Evolutionary conservation across 2,113 vertebrate species (phyloP), one percentile per base, ranked within the genome.

Genomic region (Eidolon helvum): DNA sequence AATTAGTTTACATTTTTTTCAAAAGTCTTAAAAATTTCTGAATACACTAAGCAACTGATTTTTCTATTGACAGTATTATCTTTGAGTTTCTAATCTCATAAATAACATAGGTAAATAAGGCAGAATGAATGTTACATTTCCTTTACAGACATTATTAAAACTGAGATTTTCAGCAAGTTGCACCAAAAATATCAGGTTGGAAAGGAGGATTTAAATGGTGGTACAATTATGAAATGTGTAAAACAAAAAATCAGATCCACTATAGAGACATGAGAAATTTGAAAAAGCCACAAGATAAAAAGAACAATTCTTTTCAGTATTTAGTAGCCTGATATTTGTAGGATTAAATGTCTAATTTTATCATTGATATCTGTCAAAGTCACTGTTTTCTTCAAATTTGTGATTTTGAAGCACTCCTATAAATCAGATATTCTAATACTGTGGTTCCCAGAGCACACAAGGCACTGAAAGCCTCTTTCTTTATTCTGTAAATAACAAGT

Each of bases 71-170:
- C 16, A 68, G 10, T 71, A 21, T 85, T 90, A 71, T 22, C 15
- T 89, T 68, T 89, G 53, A 33, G 3, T 87, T 95, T 97, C 11
- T 83, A 93, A 96, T 71, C 28, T 90, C 48, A 7, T 82, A 86
- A 90, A 66, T 16, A 77, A 50, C 26, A 57, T n/a, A 77, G 2
- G 9, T n/a, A 22, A 95, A 7, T n/a, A 26, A 95, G 22, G 5
- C 10, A 53, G 5, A 48, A 0, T 38, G n/a, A 87, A 86, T 65
- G 85, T 84, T 48, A 68, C n/a, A 72, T 66, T 92, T 82, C 16
- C 19, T 91, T 45, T 63, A 57, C 7, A 35, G 30, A 65, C 16
- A 40, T 40, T 72, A 35, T 75, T 88, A 89, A 83, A 90, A 72
- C 5, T 24, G 24, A 97, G 19, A 63, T 63, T 55, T 65, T 40